A percentile compares a stretch with the other conserved stretches of the same genome.
Conservation (phyloP, 2,888 invertebrate genomes). For the Melinaea menophilus region DNA sequence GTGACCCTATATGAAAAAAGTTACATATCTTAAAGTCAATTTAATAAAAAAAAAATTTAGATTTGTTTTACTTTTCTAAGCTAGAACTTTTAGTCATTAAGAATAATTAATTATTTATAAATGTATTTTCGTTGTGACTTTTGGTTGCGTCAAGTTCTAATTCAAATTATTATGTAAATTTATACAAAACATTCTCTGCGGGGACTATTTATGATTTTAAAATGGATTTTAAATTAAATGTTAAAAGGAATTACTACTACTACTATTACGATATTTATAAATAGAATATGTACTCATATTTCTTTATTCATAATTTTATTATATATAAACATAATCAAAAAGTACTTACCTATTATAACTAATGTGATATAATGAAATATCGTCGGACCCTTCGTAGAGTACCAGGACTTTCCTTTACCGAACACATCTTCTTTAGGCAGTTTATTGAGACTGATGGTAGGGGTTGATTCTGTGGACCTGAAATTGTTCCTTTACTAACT, state of each 20-base stretch:
- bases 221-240: conserved; percentile 9
- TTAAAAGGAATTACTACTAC: not conserved
- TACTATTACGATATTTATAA: too few species aligned
- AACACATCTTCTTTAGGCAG: conserved; percentile 30
- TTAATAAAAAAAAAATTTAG: too few species aligned
- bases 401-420: conserved; percentile 32
- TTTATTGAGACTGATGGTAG: conserved; percentile 29
- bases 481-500: conserved; percentile 17
- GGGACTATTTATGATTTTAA: conserved; percentile 8
- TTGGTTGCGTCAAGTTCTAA: not conserved
- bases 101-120: too few species aligned
- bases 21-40: too few species aligned
- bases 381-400: conserved; percentile 23
- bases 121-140: conserved; percentile 1
- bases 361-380: conserved; percentile 39
- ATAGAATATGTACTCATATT: not conserved
- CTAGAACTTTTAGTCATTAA: too few species aligned
- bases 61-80: too few species aligned
- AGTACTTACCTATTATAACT: conserved; percentile 41
- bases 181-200: conserved; percentile 12
- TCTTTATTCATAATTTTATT: not conserved
- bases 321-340: not conserved
- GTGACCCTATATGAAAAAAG: conserved; percentile 45
- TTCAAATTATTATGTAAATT: conserved; percentile 9
- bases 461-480: conserved; percentile 28